These are phyloP conservation scores for silkworm (Bombyx mori) DNA, from an alignment of 1,140 invertebrate genomes.

Conservation along the genomic window ASM3026992v2 NC_085121.1:6491501-6492000, in stretches of 20 bases:
- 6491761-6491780: constrained; percentile 22
- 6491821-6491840: constrained; percentile 31
- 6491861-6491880: constrained; percentile 46
- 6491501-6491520: too few relatives aligned
- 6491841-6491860: constrained; percentile 44
- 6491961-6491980: constrained; percentile 2
- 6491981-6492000: too few relatives aligned
- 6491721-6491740: constrained; percentile 22
- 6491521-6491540: too few relatives aligned
- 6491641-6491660: background rate
- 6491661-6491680: constrained; percentile 4
- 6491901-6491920: constrained; percentile 30
- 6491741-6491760: constrained; percentile 25
- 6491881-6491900: constrained; percentile 43
- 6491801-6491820: constrained; percentile 33
- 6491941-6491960: background rate
- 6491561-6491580: constrained; percentile 1
- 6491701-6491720: constrained; percentile 6
- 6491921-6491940: constrained; percentile 61
- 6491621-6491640: background rate
- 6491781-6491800: constrained; percentile 4
- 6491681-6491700: constrained; percentile 8
- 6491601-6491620: background rate
- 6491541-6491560: background rate
- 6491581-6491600: background rate